Evolutionary conservation across 2,113 vertebrate genomes (phyloP).

Genomic region (Gnathonemus longibarbis): DNA sequence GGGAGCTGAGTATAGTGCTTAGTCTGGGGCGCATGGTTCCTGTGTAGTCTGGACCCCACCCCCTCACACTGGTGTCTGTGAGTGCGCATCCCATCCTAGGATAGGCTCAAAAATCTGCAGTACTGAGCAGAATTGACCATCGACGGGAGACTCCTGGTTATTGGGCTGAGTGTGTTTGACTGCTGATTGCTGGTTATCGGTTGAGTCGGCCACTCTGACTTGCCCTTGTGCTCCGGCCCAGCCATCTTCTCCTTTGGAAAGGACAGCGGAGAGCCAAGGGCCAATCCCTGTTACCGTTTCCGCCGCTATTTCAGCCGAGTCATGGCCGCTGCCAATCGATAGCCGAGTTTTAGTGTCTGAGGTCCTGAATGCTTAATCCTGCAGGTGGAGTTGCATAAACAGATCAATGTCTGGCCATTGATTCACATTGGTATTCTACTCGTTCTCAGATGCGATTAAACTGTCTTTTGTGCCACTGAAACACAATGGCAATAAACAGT

Average conservation of each 20-base stretch:
- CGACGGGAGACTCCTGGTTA: not conserved
- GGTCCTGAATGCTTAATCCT: constrained; percentile 71
- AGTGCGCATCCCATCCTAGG: not conserved
- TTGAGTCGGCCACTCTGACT: not conserved
- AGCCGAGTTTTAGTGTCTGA: constrained; percentile 75
- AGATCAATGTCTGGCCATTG: constrained; percentile 71
- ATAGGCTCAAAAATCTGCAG: not conserved
- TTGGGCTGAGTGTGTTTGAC: not conserved
- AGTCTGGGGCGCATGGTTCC: not conserved
- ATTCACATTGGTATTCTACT: constrained; percentile 67
- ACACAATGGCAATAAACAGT: constrained; percentile 58
- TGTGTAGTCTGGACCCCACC: not conserved
- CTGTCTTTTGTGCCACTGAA: constrained; percentile 49
- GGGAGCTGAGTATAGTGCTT: not conserved
- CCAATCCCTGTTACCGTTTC: constrained; percentile 64
- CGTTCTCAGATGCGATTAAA: constrained; percentile 79
- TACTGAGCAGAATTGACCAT: not conserved
- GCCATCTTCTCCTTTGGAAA: constrained; percentile 25
- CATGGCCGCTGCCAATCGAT: constrained; percentile 71
- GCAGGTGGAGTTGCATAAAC: constrained; percentile 67
- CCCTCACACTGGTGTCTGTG: not conserved
- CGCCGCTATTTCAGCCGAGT: constrained; percentile 68
- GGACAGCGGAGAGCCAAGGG: constrained; percentile 32
- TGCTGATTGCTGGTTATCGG: not conserved
- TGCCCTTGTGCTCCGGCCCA: constrained; percentile 15